Conservation (phyloP, 1,140 invertebrate genomes). For the Drosophila saltans region DNA sequence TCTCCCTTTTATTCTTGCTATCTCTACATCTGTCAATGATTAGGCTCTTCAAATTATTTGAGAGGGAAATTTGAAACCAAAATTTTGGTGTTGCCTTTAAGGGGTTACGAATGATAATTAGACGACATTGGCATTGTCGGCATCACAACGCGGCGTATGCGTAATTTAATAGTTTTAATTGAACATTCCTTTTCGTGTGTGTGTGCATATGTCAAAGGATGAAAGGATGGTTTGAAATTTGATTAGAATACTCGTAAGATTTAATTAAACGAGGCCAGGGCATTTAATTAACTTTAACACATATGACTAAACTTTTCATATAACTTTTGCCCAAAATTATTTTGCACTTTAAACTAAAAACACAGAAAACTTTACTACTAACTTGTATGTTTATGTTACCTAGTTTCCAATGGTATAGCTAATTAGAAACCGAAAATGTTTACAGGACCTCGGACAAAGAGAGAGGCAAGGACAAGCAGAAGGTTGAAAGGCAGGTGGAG, state of each 20-base stretch:
- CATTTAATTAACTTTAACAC: constrained; percentile 39
- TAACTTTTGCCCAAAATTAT: constrained; percentile 28
- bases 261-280: constrained; percentile 17
- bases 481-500: constrained; percentile 37
- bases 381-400: constrained; percentile 2
- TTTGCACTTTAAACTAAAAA: constrained; percentile 21
- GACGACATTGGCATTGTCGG: constrained; percentile 19
- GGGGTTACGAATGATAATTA: constrained; percentile 61
- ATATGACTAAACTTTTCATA: constrained; percentile 25
- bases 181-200: constrained; percentile 43
- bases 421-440: constrained; percentile 39
- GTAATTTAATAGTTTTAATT: constrained; percentile 81
- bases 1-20: too few species aligned
- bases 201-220: constrained; percentile 27
- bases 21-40: neutral
- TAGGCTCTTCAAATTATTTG: constrained; percentile 6
- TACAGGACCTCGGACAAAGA: neutral
- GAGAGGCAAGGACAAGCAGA: neutral
- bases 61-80: constrained; percentile 6
- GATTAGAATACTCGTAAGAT: constrained; percentile 35
- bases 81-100: constrained; percentile 40
- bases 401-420: constrained; percentile 32
- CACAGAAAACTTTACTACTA: neutral
- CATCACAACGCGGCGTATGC: constrained; percentile 41
- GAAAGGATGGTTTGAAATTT: constrained; percentile 35